These are phyloP conservation scores for Rallus limicola DNA, from an alignment of 2,113 vertebrate genomes.

Conservation along the genomic window DNA sequence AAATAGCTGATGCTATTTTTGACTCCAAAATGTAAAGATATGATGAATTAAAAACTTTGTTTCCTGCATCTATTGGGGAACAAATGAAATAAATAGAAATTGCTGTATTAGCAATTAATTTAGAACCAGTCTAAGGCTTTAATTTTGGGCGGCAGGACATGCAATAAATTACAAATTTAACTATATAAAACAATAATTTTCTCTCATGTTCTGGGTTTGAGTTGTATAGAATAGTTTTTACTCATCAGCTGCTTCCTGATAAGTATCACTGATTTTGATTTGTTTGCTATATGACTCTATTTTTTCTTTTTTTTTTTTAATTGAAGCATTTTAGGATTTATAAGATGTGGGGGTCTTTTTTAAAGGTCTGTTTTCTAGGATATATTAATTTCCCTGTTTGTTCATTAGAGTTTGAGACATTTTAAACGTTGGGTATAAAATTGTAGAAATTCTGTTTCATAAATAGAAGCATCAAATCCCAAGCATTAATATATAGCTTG, in stretches of 20 bases:
- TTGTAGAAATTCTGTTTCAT: neutral
- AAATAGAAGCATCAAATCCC: neutral
- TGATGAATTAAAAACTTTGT: neutral
- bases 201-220: neutral
- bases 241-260: neutral
- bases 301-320: neutral
- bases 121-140: neutral
- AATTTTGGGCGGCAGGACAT: neutral
- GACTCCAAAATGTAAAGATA: neutral
- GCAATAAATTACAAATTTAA: conserved; percentile 29
- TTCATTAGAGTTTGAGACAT: neutral
- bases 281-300: neutral
- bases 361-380: neutral
- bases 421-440: neutral
- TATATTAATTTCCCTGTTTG: neutral
- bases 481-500: neutral
- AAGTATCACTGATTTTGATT: neutral
- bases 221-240: neutral
- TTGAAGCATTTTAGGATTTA: neutral
- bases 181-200: neutral
- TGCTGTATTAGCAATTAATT: conserved; percentile 24
- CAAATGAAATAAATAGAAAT: conserved; percentile 26
- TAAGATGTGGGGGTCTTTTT: neutral
- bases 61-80: neutral
- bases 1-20: neutral